Base-by-base conservation (phyloP, 35 echinoderm and acorn worm species). In the Apostichopus parvimensis region DNA sequence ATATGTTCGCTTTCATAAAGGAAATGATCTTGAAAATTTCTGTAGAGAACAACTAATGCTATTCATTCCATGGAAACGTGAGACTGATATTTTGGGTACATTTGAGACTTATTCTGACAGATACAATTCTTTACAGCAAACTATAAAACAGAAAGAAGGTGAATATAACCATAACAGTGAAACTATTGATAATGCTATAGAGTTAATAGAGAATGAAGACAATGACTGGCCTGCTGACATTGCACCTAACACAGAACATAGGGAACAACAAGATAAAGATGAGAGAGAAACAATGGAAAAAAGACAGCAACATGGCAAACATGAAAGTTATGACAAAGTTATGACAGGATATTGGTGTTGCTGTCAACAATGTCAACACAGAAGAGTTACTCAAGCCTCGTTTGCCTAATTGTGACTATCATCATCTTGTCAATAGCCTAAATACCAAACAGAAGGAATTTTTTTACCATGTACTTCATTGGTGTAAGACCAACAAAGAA, bases 381-480 rank as follows among this genome's bases (percentile, higher is more conserved):
- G 70, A 93, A 76, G 89, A 83, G 53, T 76, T 82, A 28, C 2
- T 85, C 5, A 86, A 71, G 6, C 87, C 78, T 0, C 77, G 78
- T 5, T n/a, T 90, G 4, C 22, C 76, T 65, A 77, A 94, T 72
- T 6, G 23, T 53, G 58, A 94, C 18, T 85, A 84, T 60, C 28
- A 81, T 62, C 7, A 12, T 12, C 23, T 94, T 15, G 68, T 88
- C 11, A 84, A 28, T 54, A 22, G 54, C 22, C 82, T 86, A 2
- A 94, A 94, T 82, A 17, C 2, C 6, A 91, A 94, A 57, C 93
- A 94, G 54, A n/a, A n/a, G n/a, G 59, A 94, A 79, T 94, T 91
- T 55, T 77, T 91, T 18, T 68, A 82, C 20, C 80, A 91, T 91
- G 88, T 91, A 4, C 20, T 73, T 20, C 54, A 91, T 17, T 94